phyloP scores from a whole-genome alignment of 2,797 vertebrate species.

The Acrossocheilus wenchowensis region DNA sequence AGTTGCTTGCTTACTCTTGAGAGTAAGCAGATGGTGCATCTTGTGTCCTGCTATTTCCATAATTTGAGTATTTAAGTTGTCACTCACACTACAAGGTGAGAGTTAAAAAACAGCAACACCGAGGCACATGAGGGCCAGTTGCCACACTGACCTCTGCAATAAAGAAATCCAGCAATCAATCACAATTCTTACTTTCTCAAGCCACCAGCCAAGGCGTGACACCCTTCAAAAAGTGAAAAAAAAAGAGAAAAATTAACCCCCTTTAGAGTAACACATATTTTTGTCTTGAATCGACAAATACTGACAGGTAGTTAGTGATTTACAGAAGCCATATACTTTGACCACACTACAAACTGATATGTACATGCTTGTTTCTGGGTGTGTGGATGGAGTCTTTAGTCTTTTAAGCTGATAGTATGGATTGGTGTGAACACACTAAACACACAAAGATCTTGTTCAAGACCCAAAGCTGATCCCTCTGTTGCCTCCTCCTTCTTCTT shows the following conservation, averaged over 20 bases:
- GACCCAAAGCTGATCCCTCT: slow-evolving; percentile 76
- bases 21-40: slow-evolving; percentile 47
- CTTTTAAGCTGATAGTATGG: slow-evolving; percentile 73
- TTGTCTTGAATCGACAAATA: slow-evolving; percentile 71
- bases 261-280: slow-evolving; percentile 71
- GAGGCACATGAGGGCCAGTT: slow-evolving; percentile 71
- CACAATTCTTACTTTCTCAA: slow-evolving; percentile 81
- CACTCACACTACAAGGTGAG: slow-evolving; percentile 44
- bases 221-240: slow-evolving; percentile 89
- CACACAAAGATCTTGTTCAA: slow-evolving; percentile 75
- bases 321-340: slow-evolving; percentile 71
- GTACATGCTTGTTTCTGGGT: slow-evolving; percentile 81
- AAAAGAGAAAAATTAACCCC: slow-evolving; percentile 64
- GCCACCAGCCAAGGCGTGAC: slow-evolving; percentile 99
- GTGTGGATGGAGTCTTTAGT: slow-evolving; percentile 75
- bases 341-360: slow-evolving; percentile 80
- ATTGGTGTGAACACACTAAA: slow-evolving; percentile 74
- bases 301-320: slow-evolving; percentile 74
- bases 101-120: slow-evolving; percentile 71
- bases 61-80: slow-evolving; percentile 47
- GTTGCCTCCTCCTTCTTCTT: slow-evolving; percentile 59
- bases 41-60: slow-evolving; percentile 50
- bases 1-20: slow-evolving; percentile 39
- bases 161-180: slow-evolving; percentile 83
- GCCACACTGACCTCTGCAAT: slow-evolving; percentile 78